Conservation (phyloP, 2,888 invertebrate genomes). For the Iselma pallidipennis region DNA sequence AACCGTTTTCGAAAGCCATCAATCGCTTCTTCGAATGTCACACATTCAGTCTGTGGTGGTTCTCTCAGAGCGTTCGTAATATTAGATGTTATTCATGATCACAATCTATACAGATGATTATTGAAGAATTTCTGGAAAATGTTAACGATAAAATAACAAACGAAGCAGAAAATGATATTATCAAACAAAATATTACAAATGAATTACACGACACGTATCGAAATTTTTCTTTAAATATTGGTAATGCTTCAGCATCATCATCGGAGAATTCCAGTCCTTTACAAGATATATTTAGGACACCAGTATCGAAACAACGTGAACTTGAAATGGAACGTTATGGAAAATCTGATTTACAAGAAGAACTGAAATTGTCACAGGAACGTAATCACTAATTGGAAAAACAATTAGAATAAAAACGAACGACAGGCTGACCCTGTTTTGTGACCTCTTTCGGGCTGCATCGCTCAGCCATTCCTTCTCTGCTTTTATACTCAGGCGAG, state of each 20-base stretch:
- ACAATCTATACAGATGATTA: constrained; percentile 42
- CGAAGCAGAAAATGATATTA: constrained; percentile 38
- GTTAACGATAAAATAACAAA: constrained; percentile 36
- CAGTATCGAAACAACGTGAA: constrained; percentile 47
- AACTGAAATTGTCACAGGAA: constrained; percentile 60
- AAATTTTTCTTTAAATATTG: constrained; percentile 31
- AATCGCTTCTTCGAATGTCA: no score
- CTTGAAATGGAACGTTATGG: constrained; percentile 67
- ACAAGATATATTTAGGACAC: constrained; percentile 47
- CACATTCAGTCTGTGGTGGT: no score
- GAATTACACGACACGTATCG: constrained; percentile 11
- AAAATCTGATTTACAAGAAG: constrained; percentile 65
- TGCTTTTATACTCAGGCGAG: no score
- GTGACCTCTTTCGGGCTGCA: no score
- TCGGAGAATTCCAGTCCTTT: constrained; percentile 39
- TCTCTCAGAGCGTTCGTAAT: no score
- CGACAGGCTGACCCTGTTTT: no score
- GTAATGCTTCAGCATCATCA: constrained; percentile 24
- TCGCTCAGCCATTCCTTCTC: no score
- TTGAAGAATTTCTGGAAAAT: constrained; percentile 48
- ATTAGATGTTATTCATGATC: constrained; percentile 45
- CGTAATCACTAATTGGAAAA: constrained; percentile 59
- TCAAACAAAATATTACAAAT: constrained; percentile 34
- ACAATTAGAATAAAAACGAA: constrained; percentile 51
- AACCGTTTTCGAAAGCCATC: no score